These are phyloP conservation scores for Caenorhabditis elegans DNA, from an alignment of 1,140 invertebrate genomes.

Conservation along the genomic window WBcel235 BX284606.5:13529001-13529500, in stretches of 20 bases:
- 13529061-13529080: no score
- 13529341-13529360: background rate
- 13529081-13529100: slow-evolving; percentile 11
- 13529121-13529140: slow-evolving; percentile 19
- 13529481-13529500: no score
- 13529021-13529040: no score
- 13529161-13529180: background rate
- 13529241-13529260: background rate
- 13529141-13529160: background rate
- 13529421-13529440: background rate
- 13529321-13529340: background rate
- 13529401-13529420: background rate
- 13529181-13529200: slow-evolving; percentile 13
- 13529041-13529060: no score
- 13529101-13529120: slow-evolving; percentile 2
- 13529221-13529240: background rate
- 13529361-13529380: background rate
- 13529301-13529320: background rate
- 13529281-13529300: background rate
- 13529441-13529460: no score
- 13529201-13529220: background rate
- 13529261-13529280: background rate
- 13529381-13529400: background rate
- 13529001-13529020: background rate
- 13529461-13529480: no score